phyloP scores from a whole-genome alignment of 2,113 vertebrate species.

The Haliaeetus leucogaster region DNA sequence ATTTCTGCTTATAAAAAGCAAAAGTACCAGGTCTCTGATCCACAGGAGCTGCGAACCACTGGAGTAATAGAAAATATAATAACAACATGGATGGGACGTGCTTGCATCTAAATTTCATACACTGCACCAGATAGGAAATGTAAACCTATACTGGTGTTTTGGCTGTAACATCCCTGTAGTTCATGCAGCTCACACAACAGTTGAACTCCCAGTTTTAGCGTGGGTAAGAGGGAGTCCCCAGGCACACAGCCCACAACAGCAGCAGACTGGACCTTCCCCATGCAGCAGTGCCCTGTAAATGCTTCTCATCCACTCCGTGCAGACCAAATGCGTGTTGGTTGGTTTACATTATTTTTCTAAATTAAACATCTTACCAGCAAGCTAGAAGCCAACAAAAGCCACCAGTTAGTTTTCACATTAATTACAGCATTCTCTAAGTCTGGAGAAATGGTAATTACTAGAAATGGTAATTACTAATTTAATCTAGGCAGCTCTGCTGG shows the following conservation, averaged over 20 bases:
- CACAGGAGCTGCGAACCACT: background rate
- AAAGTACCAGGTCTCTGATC: background rate
- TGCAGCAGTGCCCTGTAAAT: background rate
- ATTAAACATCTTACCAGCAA: slow-evolving; percentile 8
- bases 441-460: slow-evolving; percentile 54
- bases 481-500: slow-evolving; percentile 27
- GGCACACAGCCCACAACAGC: background rate
- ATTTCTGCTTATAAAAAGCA: background rate
- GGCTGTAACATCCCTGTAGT: background rate
- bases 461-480: slow-evolving; percentile 49
- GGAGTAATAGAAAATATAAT: background rate
- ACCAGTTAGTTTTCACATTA: slow-evolving; percentile 27
- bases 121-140: background rate
- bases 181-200: background rate
- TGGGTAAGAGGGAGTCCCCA: rapidly evolving
- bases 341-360: slow-evolving; percentile 14
- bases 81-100: background rate
- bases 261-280: background rate
- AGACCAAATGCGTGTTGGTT: background rate
- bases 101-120: background rate
- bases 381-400: slow-evolving; percentile 21
- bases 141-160: background rate
- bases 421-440: slow-evolving; percentile 38
- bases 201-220: background rate
- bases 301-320: background rate